These are phyloP conservation scores for Hylaeus anthracinus DNA, from an alignment of 1,140 invertebrate species.

Conservation along the genomic window DNA sequence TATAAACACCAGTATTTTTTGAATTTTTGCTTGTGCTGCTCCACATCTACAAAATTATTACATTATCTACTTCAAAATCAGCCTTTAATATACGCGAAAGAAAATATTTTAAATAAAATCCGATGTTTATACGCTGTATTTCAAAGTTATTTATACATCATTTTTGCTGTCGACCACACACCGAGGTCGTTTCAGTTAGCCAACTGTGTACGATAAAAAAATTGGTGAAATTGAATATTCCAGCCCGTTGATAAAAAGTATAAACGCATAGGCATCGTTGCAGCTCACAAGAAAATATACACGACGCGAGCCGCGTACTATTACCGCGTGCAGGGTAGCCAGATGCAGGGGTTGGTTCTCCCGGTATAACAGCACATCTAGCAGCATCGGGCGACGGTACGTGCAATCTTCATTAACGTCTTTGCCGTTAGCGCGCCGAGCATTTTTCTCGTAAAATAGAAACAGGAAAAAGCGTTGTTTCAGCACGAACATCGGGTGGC, in stretches of 20 bases:
- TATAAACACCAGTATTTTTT: no score
- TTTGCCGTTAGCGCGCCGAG: background rate
- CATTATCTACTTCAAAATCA: no score
- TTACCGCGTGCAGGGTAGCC: background rate
- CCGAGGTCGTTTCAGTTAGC: no score
- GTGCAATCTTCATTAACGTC: constrained; percentile 51
- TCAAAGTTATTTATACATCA: no score
- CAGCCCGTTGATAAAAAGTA: background rate
- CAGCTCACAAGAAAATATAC: background rate
- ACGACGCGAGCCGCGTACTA: background rate
- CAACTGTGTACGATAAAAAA: background rate
- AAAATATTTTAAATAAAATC: no score
- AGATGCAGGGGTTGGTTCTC: background rate
- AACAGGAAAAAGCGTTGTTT: background rate
- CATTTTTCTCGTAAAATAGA: background rate
- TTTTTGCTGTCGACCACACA: no score
- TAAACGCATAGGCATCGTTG: background rate
- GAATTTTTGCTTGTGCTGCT: no score
- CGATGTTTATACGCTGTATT: no score
- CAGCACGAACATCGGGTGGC: background rate
- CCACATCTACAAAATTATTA: no score
- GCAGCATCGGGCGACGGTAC: constrained; percentile 2
- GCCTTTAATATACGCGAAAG: no score
- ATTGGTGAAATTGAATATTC: background rate
- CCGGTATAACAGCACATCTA: background rate